phyloP scores from a whole-genome alignment of 2,797 vertebrate genomes.

The Hippopotamyrus pictus region DNA sequence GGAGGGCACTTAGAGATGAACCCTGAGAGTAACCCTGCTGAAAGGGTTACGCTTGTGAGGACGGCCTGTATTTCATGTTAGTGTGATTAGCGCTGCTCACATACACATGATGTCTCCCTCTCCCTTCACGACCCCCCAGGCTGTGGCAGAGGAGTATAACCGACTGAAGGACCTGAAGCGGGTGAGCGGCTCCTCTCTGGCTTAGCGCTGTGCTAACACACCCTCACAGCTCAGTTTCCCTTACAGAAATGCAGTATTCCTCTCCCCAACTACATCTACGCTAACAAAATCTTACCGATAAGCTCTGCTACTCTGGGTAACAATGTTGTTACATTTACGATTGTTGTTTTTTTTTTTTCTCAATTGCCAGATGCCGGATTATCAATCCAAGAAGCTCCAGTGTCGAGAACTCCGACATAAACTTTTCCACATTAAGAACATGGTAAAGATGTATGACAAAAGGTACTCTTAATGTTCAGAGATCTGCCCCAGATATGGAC shows the following conservation, averaged over 20 bases:
- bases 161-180: conserved; percentile 69
- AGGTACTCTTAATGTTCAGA: conserved; percentile 46
- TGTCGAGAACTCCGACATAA: conserved; percentile 67
- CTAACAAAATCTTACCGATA: not conserved
- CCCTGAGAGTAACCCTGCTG: too few relatives aligned
- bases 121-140: conserved; percentile 48
- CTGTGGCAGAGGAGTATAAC: conserved; percentile 74
- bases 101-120: too few relatives aligned
- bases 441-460: conserved; percentile 73
- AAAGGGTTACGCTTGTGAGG: not conserved
- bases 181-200: conserved; percentile 51
- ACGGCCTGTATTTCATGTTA: not conserved
- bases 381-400: conserved; percentile 67
- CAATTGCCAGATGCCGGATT: conserved; percentile 56
- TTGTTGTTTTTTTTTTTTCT: not conserved
- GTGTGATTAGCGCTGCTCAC: too few relatives aligned
- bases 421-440: conserved; percentile 73
- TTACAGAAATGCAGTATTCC: not conserved
- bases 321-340: not conserved
- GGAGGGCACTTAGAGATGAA: not conserved
- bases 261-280: not conserved
- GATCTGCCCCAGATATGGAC: not conserved
- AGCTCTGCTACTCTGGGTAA: not conserved
- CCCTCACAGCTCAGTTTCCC: not conserved
- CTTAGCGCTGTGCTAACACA: not conserved